Percentiles rank a stretch among this genome's conserved stretches.
These are phyloP conservation scores for Platorchestia sp. DNA, from an alignment of 1,140 invertebrate species.

Conservation along the genomic window DNA sequence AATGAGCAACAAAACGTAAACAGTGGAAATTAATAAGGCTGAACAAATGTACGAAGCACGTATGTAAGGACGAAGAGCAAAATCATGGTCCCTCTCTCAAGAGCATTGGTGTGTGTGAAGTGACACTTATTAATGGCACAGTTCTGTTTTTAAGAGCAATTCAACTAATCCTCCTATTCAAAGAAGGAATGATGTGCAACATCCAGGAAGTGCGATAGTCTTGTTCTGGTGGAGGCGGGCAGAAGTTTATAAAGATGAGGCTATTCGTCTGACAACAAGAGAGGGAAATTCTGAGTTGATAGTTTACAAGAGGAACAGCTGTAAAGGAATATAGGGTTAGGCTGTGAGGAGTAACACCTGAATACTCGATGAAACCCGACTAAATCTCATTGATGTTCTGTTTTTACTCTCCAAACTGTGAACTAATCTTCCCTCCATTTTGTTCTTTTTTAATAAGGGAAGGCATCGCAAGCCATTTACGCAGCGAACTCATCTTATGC, in stretches of 20 bases:
- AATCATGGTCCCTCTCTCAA: background rate
- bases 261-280: background rate
- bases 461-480: too few species aligned
- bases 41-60: background rate
- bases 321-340: background rate
- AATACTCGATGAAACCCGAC: too few species aligned
- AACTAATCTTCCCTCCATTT: too few species aligned
- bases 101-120: background rate
- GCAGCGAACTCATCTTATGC: too few species aligned
- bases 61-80: background rate
- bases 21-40: background rate
- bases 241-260: background rate
- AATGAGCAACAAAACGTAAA: background rate
- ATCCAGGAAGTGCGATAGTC: background rate
- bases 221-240: background rate
- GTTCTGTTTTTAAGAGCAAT: too few species aligned
- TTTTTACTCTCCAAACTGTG: too few species aligned
- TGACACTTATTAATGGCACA: too few species aligned
- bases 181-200: background rate
- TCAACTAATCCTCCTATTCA: background rate
- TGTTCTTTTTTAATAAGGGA: too few species aligned
- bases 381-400: too few species aligned
- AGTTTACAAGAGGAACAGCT: background rate
- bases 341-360: background rate
- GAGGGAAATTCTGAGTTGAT: background rate